These are phyloP conservation scores for Macrotus californicus DNA, from an alignment of 2,113 vertebrate genomes.

Conservation along the genomic window DNA sequence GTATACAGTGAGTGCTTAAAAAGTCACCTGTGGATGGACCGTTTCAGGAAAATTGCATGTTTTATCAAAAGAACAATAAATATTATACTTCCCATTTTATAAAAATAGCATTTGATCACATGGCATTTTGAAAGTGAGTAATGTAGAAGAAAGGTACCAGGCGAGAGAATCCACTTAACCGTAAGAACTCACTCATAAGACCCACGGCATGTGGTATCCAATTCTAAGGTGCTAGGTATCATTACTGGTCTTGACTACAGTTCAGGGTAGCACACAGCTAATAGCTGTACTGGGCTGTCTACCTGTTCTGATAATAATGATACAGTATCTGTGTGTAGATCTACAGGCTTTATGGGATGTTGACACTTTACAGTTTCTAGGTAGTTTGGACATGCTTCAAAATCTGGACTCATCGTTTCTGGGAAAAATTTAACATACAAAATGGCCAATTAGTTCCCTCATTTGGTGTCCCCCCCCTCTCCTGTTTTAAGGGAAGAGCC, in stretches of 20 bases:
- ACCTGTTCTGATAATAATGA: not conserved
- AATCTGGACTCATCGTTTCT: not conserved
- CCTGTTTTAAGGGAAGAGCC: not conserved
- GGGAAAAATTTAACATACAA: not conserved
- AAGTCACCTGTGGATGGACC: not conserved
- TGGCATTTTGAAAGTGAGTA: not conserved
- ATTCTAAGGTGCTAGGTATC: not conserved
- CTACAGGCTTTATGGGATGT: no score
- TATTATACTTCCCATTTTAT: not conserved
- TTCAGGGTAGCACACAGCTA: not conserved
- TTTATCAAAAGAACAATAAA: not conserved
- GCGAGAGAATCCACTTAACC: not conserved
- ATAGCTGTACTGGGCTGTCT: not conserved
- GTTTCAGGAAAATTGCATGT: not conserved
- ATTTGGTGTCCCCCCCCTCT: not conserved
- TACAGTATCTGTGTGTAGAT: no score
- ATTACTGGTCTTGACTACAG: not conserved
- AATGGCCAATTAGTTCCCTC: not conserved
- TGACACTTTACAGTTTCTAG: not conserved
- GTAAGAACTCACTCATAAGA: constrained; percentile 17
- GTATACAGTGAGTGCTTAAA: not conserved
- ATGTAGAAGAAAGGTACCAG: constrained; percentile 20
- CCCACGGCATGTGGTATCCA: not conserved
- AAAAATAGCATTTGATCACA: not conserved
- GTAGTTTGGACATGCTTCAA: not conserved